Evolutionary conservation across 2,113 vertebrate species (phyloP), one percentile per base, ranked within the genome.

Genomic region (Jacana jacana): DNA sequence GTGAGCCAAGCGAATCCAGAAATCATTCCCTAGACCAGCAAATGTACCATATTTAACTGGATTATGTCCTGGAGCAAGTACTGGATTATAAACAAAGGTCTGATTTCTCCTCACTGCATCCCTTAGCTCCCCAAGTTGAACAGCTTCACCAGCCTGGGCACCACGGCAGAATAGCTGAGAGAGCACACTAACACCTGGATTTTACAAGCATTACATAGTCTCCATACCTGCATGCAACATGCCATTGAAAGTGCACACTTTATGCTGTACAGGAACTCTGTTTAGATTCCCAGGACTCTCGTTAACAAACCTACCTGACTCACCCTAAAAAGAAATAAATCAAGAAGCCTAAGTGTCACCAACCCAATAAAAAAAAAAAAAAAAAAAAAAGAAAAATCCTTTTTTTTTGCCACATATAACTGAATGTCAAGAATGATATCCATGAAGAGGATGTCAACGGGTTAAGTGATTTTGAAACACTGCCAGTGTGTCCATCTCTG

Each of bases 91-190:
- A 64, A 52, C 6, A 63, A 39, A 30, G 24, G 25, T 48, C 24
- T 61, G 7, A 40, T 49, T 14, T 72, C 44, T 33, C 40, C 40
- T 83, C 49, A 37, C 18, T n/a, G 40, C 73, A 82, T 17, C 52
- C 17, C 17, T 88, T 8, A 65, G 44, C 27, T 27, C 20, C 20
- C 46, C 27, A 27, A 86, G 51, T 18, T 63, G 57, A 86, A 42
- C 31, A 65, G 49, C 35, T 75, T 37, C 57, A 76, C 10, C 76
- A 69, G 35, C n/a, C 40, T 46, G 79, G 39, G 31, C 58, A 91
- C 28, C 11, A 5, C 0, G 5, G 46, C 27, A 79, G 18, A 72
- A 52, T 0, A 64, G 52, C 27, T 15, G 17, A 63, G 39, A 14
- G 49, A 42, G 75, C n/a, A 31, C 8, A 37, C 11, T 25, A 81